phyloP scores from a whole-genome alignment of 2,113 vertebrate genomes.

The Epinephelus lanceolatus region DNA sequence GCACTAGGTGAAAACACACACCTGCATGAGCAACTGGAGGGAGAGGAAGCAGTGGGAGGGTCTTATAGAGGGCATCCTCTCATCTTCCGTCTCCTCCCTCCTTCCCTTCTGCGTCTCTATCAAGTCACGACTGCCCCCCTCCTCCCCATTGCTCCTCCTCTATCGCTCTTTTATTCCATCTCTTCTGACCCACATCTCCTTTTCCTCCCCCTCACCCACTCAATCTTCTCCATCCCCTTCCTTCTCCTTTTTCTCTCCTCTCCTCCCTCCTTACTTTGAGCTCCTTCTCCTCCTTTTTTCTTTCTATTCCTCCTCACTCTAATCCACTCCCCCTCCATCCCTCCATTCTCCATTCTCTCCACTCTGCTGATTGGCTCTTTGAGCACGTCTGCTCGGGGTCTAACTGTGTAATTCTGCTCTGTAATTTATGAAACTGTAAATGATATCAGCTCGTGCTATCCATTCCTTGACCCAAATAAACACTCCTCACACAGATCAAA shows the following conservation, averaged over 20 bases:
- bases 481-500: not conserved
- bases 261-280: not conserved
- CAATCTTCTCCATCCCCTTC: not conserved
- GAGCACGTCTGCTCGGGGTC: conserved; percentile 26
- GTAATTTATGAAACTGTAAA: conserved; percentile 49
- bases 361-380: conserved; percentile 51
- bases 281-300: not conserved
- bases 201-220: not conserved
- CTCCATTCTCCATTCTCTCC: not conserved
- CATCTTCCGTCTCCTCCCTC: conserved; percentile 5
- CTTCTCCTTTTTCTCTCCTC: not conserved
- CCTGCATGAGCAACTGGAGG: conserved; percentile 58
- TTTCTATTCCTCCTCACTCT: not conserved
- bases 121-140: conserved; percentile 50
- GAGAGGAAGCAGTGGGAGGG: conserved; percentile 54
- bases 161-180: conserved; percentile 13
- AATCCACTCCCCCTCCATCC: not conserved
- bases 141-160: not conserved
- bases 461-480: conserved; percentile 58
- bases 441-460: conserved; percentile 34
- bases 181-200: conserved; percentile 40
- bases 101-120: conserved; percentile 9
- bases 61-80: conserved; percentile 63
- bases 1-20: conserved; percentile 51
- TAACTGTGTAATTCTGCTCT: not conserved